Evolutionary conservation across 2,888 invertebrate genomes (phyloP).

Genomic region (Tachina grossa): DNA sequence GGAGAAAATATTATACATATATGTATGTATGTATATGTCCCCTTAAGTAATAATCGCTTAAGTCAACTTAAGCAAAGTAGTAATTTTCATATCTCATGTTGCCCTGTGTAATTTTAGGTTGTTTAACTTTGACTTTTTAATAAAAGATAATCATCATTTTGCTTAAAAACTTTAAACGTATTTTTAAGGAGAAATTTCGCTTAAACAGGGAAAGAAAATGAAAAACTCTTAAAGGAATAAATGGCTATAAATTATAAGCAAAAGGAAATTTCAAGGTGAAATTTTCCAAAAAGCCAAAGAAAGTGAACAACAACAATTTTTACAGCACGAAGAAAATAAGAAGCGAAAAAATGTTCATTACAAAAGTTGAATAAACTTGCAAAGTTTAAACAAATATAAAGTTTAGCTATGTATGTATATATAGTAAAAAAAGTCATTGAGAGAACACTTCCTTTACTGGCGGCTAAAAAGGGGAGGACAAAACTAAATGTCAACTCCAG

Average conservation of each 20-base stretch:
- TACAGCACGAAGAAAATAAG: neutral
- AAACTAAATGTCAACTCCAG: slow-evolving; percentile 57
- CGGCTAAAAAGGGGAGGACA: neutral
- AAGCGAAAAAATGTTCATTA: neutral
- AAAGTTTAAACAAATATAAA: slow-evolving; percentile 30
- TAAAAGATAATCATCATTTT: slow-evolving; percentile 9
- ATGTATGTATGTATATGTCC: too few species aligned
- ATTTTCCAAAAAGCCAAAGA: slow-evolving; percentile 41
- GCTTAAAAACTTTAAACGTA: neutral
- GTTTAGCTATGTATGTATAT: neutral
- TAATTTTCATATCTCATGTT: slow-evolving; percentile 6
- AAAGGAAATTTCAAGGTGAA: slow-evolving; percentile 59
- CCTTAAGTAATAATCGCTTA: too few species aligned
- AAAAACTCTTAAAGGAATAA: slow-evolving; percentile 49
- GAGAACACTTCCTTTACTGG: slow-evolving; percentile 30
- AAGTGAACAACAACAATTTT: slow-evolving; percentile 23
- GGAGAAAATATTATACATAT: too few species aligned
- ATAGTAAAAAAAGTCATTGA: neutral
- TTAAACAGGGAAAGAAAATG: neutral
- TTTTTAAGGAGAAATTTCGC: slow-evolving; percentile 39
- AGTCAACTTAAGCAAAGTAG: too few species aligned
- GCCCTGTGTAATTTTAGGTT: slow-evolving; percentile 8
- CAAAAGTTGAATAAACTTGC: slow-evolving; percentile 40
- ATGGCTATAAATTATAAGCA: slow-evolving; percentile 41
- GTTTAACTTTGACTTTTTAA: neutral